Evolutionary conservation across 2,113 vertebrate species (phyloP), one percentile per base, ranked within the genome.

Genomic region (Panthera leo): DNA sequence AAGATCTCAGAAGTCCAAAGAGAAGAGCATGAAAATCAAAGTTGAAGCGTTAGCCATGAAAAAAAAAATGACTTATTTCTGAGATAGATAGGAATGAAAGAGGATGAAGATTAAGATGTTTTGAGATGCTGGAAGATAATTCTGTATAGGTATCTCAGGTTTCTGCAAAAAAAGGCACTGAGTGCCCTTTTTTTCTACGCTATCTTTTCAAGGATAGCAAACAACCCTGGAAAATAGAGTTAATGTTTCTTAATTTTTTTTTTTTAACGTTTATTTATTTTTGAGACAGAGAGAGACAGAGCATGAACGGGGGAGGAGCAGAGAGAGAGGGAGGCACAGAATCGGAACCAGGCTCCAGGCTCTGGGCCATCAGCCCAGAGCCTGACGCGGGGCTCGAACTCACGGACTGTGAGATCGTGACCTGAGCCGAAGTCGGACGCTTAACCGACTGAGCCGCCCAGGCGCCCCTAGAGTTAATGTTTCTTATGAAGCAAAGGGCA

Each of bases 21-120:
- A 96, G 10, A 71, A 61, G 14, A 79, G 45, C 13, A 92, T 85
- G 45, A 83, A 63, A 27, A 83, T 29, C 85, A 85, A 97, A 97
- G 34, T 27, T 65, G 10, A 36, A 75, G 29, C 21, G 4, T 79
- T 93, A 94, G 27, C 53, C 16, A 83, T 36, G 9, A 82, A 82
- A 73, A 75, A 75, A 92, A 9, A 95, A 95, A 67, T 53, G 10
- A 85, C 2, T 70, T 68, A 83, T 45, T 78, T 93, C 23, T 89
- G 13, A 96, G 61, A 85, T 2, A 63, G 18, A 78, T 68, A 39
- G 39, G 10, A 82, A 73, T 75, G 48, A 96, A 92, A 34, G 15
- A 96, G n/a, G 18, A 94, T 68, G 53, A 78, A 53, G 29, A 31
- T 48, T 89, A 89, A 70, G 29, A 36, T 29, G 58, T 76, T 94